Evolutionary conservation across 2,113 vertebrate genomes (phyloP).

Genomic region (Dryoscopus gambensis): DNA sequence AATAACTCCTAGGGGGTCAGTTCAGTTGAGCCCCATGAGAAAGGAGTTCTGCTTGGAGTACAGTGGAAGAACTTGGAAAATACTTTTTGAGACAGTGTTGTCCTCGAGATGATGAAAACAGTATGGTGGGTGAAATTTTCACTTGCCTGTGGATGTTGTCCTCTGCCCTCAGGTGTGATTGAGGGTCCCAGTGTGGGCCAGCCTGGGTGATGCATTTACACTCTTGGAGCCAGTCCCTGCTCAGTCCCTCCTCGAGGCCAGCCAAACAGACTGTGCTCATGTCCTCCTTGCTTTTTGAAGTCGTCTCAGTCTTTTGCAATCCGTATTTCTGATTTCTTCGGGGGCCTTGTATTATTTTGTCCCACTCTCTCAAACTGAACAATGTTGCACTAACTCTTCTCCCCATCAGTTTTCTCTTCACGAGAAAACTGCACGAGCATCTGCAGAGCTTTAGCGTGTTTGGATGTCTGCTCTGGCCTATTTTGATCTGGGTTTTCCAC

Average conservation of each 20-base stretch:
- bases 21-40: neutral
- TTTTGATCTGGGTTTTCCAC: neutral
- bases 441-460: neutral
- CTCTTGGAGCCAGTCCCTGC: neutral
- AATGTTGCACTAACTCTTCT: neutral
- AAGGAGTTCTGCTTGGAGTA: neutral
- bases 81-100: neutral
- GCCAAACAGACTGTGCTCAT: fast-evolving
- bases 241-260: neutral
- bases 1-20: neutral
- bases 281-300: neutral
- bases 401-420: neutral
- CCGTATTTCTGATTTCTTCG: neutral
- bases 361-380: neutral
- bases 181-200: neutral
- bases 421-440: neutral
- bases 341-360: neutral
- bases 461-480: neutral
- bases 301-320: neutral
- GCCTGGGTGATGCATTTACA: neutral
- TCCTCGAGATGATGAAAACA: neutral
- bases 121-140: neutral
- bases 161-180: neutral
- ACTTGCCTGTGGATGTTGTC: neutral
- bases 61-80: neutral